Conservation (phyloP, 2,113 vertebrate species). For the Rutilus rutilus region DNA sequence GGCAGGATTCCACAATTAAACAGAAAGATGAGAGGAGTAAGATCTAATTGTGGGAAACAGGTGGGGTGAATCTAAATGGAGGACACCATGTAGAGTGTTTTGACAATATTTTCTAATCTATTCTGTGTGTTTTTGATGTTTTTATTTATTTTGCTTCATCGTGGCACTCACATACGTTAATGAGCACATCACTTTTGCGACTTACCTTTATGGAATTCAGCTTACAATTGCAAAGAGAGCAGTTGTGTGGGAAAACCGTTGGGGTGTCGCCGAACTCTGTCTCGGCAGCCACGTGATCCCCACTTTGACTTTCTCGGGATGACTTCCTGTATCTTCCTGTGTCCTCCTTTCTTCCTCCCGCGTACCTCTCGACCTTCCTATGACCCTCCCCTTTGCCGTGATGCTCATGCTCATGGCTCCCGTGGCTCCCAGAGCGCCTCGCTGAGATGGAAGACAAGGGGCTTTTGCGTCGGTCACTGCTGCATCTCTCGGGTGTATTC, state of each 20-base stretch:
- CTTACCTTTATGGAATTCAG: slow-evolving; percentile 35
- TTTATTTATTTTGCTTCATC: neutral
- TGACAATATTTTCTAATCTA: neutral
- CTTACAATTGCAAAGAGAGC: slow-evolving; percentile 52
- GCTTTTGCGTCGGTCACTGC: slow-evolving; percentile 24
- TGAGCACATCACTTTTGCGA: neutral
- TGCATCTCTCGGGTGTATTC: neutral
- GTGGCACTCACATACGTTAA: neutral
- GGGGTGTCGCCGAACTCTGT: slow-evolving; percentile 45
- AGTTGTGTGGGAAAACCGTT: slow-evolving; percentile 56
- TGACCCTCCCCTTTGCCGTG: slow-evolving; percentile 31
- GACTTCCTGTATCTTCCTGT: slow-evolving; percentile 29
- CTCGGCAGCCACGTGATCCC: neutral
- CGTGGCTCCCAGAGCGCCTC: slow-evolving; percentile 18
- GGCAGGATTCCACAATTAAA: too few species aligned
- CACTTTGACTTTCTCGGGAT: slow-evolving; percentile 40
- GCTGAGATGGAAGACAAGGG: slow-evolving; percentile 7
- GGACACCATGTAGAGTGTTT: neutral
- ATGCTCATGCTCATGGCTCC: slow-evolving; percentile 33
- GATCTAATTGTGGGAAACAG: too few species aligned
- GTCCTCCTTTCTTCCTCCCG: slow-evolving; percentile 37
- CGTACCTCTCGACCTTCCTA: slow-evolving; percentile 12
- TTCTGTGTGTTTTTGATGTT: neutral
- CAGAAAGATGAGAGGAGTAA: too few species aligned
- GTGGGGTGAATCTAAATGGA: too few species aligned